These are phyloP conservation scores for Otolemur garnettii DNA, from an alignment of 2,113 vertebrate species.

Conservation along the genomic window DNA sequence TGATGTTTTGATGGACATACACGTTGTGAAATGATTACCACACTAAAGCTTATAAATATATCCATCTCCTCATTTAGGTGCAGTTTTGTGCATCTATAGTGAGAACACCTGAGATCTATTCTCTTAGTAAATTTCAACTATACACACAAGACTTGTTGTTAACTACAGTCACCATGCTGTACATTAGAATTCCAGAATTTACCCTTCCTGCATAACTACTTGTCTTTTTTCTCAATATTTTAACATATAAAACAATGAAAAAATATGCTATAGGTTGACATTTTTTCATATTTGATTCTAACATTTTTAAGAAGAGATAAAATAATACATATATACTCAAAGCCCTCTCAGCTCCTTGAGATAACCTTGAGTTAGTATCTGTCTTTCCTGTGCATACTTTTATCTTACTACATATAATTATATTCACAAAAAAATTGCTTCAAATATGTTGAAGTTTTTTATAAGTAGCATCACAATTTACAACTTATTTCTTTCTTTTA, in stretches of 20 bases:
- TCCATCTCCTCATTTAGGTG: neutral
- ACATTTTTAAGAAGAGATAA: neutral
- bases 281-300: neutral
- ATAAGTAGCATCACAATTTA: constrained; percentile 11
- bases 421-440: neutral
- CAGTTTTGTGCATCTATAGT: neutral
- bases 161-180: neutral
- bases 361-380: neutral
- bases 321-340: neutral
- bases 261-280: neutral
- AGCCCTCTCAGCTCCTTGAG: neutral
- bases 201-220: neutral
- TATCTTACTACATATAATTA: neutral
- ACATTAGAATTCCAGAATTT: neutral
- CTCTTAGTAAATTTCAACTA: neutral
- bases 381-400: neutral
- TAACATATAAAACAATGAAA: neutral
- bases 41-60: neutral
- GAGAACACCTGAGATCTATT: neutral
- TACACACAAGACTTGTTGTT: neutral
- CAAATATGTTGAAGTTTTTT: neutral
- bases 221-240: neutral
- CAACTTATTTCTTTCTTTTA: neutral
- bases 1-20: neutral
- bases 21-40: neutral